phyloP scores from a whole-genome alignment of 53 echinoderm and acorn worm genomes.

The Astropecten irregularis region DNA sequence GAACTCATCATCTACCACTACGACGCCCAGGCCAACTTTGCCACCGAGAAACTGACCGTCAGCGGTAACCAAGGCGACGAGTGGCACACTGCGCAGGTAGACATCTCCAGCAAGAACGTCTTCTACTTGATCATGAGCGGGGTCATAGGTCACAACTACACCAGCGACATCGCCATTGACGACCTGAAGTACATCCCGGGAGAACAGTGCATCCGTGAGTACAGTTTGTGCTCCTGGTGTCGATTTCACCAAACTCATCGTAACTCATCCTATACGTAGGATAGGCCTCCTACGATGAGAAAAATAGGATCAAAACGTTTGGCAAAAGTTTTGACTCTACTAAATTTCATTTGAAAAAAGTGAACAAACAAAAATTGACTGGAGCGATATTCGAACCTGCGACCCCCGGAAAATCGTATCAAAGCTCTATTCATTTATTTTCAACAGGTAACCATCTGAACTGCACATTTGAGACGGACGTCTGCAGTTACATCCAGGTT shows the following conservation, averaged over 20 bases:
- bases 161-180: conserved; percentile 81
- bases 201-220: conserved; percentile 17
- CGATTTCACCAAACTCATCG: no score
- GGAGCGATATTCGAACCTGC: no score
- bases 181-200: conserved; percentile 56
- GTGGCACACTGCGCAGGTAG: conserved; percentile 65
- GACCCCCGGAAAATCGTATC: no score
- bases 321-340: no score
- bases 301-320: no score
- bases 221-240: no score
- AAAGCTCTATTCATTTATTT: neutral
- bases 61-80: conserved; percentile 72
- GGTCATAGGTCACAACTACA: conserved; percentile 56
- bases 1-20: conserved; percentile 64
- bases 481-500: conserved; percentile 61
- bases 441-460: conserved; percentile 41
- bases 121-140: conserved; percentile 72
- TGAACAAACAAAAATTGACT: no score
- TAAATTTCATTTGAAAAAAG: no score
- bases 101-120: conserved; percentile 27
- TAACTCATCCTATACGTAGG: no score
- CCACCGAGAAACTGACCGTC: conserved; percentile 57
- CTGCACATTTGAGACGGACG: conserved; percentile 62
- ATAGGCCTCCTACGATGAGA: no score
- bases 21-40: conserved; percentile 28